Evolutionary conservation across 2,797 vertebrate species (phyloP).

Genomic region (Xenentodon cancila): DNA sequence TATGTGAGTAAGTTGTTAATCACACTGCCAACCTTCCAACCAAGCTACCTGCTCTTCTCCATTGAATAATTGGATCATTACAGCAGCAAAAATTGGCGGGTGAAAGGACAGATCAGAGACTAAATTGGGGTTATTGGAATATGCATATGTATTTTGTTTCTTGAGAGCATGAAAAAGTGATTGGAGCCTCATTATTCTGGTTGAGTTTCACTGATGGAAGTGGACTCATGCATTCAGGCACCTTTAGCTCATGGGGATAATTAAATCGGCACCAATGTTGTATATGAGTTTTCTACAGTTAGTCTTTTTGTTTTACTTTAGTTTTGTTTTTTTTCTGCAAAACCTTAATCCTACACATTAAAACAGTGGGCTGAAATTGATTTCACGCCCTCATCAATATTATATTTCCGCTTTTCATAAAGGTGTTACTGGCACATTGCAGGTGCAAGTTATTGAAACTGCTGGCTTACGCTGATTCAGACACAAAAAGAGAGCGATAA

Average conservation of each 20-base stretch:
- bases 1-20: no score
- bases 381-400: conserved; percentile 7
- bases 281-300: not conserved
- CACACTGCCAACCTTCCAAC: no score
- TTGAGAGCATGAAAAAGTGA: conserved; percentile 11
- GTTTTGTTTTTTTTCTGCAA: not conserved
- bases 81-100: conserved; percentile 20
- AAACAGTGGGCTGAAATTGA: not conserved
- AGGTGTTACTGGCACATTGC: conserved; percentile 5
- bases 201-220: conserved; percentile 13
- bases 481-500: conserved; percentile 11
- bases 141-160: not conserved
- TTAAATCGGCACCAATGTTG: conserved; percentile 2
- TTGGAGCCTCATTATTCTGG: conserved; percentile 11
- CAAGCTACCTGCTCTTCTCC: conserved; percentile 3
- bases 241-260: conserved; percentile 10
- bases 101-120: not conserved
- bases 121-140: conserved; percentile 17
- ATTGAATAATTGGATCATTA: conserved; percentile 28
- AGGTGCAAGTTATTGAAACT: conserved; percentile 19
- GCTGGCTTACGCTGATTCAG: conserved; percentile 9
- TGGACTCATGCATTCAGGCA: conserved; percentile 21
- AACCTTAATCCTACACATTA: not conserved
- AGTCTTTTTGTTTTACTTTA: not conserved
- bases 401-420: not conserved